Base-by-base conservation (phyloP, 2,797 vertebrate genomes). In the Cephalopachus bancanus region DNA sequence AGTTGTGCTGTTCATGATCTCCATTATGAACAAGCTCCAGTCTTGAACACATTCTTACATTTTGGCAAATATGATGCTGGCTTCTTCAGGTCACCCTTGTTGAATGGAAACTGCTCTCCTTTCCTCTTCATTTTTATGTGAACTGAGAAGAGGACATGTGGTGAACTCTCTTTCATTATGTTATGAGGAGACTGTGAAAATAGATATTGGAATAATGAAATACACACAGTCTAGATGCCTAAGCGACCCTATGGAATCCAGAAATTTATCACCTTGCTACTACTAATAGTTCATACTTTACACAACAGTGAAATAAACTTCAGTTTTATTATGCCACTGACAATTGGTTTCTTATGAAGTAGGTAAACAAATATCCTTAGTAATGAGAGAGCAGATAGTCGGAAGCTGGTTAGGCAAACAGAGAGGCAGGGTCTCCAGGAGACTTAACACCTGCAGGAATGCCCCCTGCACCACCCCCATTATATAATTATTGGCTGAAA, bases 171-270 rank as follows among this genome's bases (percentile, higher is more conserved):
- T 15, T 67, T 12, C 22, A 33, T 71, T 26, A 17, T 53, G 51
- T 30, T 30, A 44, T 20, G 4, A 84, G 10, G 33, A 1, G 0
- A 62, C 4, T 22, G 1, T 15, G 14, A 44, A 3, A 62, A n/a
- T 10, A 53, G 59, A 76, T 37, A 15, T 2, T 60, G 11, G 1
- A 83, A 17, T 0, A 57, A 14, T 0, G 15, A 80, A 55, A n/a
- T 26, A 0, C 4, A 24, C n/a, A 44, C n/a, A 33, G 1, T 10
- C 72, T 65, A 3, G 28, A 84, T 60, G 33, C n/a, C 33, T 37
- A 8, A 11, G 2, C 44, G 37, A 57, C 10, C 17, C 7, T 7
- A 30, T 3, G 26, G 55, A 83, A 2, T 62, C 69, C 26, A 78
- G 53, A 81, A 49, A 11, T 1, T 60, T 28, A 7, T 49, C n/a